Percentiles rank a stretch among this genome's conserved stretches.
Evolutionary conservation across 2,888 invertebrate genomes (phyloP).

Genomic region (Alviniconcha strummeri): DNA sequence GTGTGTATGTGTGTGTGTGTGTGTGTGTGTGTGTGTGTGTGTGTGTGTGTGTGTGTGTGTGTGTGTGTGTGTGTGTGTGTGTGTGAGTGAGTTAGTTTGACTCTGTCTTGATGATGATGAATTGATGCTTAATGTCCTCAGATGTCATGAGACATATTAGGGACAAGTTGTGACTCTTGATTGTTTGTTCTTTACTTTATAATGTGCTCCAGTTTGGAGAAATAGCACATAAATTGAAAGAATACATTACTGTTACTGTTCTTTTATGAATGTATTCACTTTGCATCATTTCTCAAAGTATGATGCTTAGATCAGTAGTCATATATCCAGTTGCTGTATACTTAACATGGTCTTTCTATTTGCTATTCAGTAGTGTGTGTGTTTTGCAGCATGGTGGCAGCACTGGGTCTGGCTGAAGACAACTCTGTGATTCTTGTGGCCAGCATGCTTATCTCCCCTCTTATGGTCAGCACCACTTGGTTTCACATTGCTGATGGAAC

Average conservation of each 20-base stretch:
- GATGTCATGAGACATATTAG: no score
- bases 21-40: slow-evolving; percentile 12
- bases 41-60: background rate
- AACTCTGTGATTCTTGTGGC: slow-evolving; percentile 85
- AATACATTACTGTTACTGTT: background rate
- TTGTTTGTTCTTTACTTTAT: background rate
- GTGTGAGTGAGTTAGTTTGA: background rate
- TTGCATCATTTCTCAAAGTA: no score
- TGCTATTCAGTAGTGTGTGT: no score
- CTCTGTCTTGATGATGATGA: background rate
- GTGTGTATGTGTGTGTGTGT: background rate
- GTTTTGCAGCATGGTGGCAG: slow-evolving; percentile 82
- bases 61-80: background rate
- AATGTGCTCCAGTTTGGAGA: no score
- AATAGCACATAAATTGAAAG: no score
- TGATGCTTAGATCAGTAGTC: no score
- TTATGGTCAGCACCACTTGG: slow-evolving; percentile 78
- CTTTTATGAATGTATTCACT: background rate
- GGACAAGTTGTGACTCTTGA: no score
- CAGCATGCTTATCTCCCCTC: slow-evolving; percentile 87
- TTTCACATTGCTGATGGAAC: background rate
- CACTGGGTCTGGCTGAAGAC: slow-evolving; percentile 84
- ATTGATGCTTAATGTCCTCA: background rate
- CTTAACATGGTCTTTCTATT: no score
- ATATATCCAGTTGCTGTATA: no score